These are phyloP conservation scores for Pterobdella sp. DNA, from an alignment of 2,888 invertebrate genomes.

Conservation along the genomic window DNA sequence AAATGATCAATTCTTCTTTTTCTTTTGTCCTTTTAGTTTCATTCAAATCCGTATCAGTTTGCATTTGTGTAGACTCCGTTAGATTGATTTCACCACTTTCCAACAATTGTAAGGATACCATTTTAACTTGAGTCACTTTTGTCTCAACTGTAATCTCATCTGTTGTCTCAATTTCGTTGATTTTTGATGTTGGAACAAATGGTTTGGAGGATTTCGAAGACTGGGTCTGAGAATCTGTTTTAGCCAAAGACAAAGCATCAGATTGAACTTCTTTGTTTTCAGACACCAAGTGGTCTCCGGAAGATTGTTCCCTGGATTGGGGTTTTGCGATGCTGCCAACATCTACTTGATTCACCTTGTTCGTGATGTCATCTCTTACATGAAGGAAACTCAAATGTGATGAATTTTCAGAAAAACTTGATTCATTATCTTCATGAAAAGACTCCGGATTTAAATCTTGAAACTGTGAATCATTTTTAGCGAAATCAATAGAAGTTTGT, in stretches of 20 bases:
- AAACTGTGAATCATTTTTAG: not conserved
- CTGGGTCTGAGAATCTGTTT: not conserved
- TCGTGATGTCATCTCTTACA: not conserved
- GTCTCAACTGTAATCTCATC: constrained; percentile 37
- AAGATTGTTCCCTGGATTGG: constrained; percentile 7
- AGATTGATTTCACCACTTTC: constrained; percentile 35
- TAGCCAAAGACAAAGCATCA: not conserved
- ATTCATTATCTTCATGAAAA: not conserved
- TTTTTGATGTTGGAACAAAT: constrained; percentile 25
- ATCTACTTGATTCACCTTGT: not conserved
- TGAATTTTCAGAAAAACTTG: not conserved
- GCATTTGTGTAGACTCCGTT: constrained; percentile 36
- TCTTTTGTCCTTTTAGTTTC: constrained; percentile 36
- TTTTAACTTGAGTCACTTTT: constrained; percentile 36
- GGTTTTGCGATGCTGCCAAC: constrained; percentile 3
- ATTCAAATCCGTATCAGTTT: constrained; percentile 37
- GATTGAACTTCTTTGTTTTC: constrained; percentile 23
- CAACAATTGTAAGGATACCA: constrained; percentile 35
- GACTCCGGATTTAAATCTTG: not conserved
- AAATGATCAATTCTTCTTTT: constrained; percentile 34
- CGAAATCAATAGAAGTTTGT: constrained; percentile 17
- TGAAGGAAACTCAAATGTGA: not conserved
- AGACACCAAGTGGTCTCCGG: constrained; percentile 20
- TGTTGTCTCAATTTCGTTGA: constrained; percentile 33
- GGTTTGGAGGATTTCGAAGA: not conserved